These are phyloP conservation scores for Conomelus anceps DNA, from an alignment of 2,888 invertebrate species.

Conservation along the genomic window DNA sequence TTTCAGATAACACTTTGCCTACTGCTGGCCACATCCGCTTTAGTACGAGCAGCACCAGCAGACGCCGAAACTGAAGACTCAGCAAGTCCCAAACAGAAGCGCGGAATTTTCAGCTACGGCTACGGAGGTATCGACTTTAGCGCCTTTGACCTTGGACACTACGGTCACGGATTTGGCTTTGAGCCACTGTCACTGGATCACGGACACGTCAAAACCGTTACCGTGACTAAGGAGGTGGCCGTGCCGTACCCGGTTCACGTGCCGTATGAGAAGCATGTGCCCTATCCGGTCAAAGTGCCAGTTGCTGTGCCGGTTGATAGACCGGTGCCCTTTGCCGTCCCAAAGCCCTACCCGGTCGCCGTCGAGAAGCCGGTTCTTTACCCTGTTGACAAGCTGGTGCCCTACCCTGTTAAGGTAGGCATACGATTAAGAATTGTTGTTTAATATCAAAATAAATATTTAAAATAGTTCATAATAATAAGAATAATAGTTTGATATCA, in stretches of 20 bases:
- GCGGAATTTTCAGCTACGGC: slow-evolving; percentile 43
- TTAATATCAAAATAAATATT: too few species aligned
- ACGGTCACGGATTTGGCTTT: slow-evolving; percentile 29
- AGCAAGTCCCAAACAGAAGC: slow-evolving; percentile 42
- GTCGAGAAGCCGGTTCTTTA: slow-evolving; percentile 45
- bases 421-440: too few species aligned
- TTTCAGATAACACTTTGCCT: slow-evolving; percentile 6
- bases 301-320: slow-evolving; percentile 40
- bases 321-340: slow-evolving; percentile 40
- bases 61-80: slow-evolving; percentile 33
- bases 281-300: slow-evolving; percentile 40
- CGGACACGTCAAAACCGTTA: slow-evolving; percentile 35
- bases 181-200: slow-evolving; percentile 4
- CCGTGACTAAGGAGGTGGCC: slow-evolving; percentile 46
- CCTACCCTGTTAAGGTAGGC: slow-evolving; percentile 40
- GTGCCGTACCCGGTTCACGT: slow-evolving; percentile 50
- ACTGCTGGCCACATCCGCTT: slow-evolving; percentile 42
- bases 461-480: too few species aligned
- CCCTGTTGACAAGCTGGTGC: slow-evolving; percentile 48
- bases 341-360: slow-evolving; percentile 42
- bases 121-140: too few species aligned
- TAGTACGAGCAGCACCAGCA: slow-evolving; percentile 38
- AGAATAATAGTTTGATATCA: too few species aligned
- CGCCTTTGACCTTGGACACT: slow-evolving; percentile 26
- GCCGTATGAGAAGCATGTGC: slow-evolving; percentile 47